Base-by-base conservation (phyloP, 2,797 vertebrate species). In the Chaetophractus vellerosus region DNA sequence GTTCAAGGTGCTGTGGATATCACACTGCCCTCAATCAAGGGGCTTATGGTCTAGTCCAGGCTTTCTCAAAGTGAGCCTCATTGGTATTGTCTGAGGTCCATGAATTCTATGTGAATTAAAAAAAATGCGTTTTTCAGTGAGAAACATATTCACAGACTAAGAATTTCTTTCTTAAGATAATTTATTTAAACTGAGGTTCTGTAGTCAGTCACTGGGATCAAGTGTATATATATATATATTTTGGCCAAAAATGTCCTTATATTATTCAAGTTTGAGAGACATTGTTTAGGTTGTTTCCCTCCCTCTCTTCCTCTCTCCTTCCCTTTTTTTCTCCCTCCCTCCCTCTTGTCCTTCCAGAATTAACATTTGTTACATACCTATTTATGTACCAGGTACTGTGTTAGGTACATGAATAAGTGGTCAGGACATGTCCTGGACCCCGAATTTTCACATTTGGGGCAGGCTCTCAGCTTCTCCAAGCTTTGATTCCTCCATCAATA, bases 91-190 rank as follows among this genome's bases (percentile, higher is more conserved):
- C 18, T 52, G 26, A 95, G 59, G 33, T 52, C 26, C 55, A 18
- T 28, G 36, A 63, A 50, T 75, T 86, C 80, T 33, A 41, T 55
- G 15, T 83, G 26, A 63, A 93, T 24, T 33, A 59, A 59, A 7
- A 93, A 85, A 85, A 74, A 41, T 48, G 31, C 74, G 2, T 55
- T 91, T 59, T 66, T 68, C 80, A 81, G 41, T 18, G 31, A 69
- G n/a, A 91, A 21, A n/a, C 52, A 75, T 93, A 79, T 94, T 79
- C 33, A 75, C 89, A 86, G 68, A 82, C 82, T 36, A 79, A 92
- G 76, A 87, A 41, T 61, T 48, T 68, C 28, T 93, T 76, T 63
- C 57, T 68, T 57, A 61, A 69, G 45, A 82, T 38, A 52, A 0
- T 15, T 92, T 68, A 76, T 85, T 96, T 69, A 74, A 69, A 81